A percentile compares a stretch with the other conserved stretches of the same genome.
phyloP scores from a whole-genome alignment of 2,113 vertebrate genomes.

The Chionodraco myersi region DNA sequence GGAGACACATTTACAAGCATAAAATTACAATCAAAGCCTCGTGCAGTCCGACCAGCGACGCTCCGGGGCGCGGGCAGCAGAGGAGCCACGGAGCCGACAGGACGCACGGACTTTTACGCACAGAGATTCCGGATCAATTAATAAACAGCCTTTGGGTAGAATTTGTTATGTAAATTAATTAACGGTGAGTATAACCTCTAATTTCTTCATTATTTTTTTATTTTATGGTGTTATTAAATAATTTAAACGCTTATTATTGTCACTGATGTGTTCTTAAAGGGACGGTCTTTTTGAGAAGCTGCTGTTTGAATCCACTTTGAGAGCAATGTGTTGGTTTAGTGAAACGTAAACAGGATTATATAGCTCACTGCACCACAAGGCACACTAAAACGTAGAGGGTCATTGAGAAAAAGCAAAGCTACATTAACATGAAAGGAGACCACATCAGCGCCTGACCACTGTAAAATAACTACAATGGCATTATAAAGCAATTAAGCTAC shows the following conservation, averaged over 20 bases:
- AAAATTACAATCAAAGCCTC: constrained; percentile 72
- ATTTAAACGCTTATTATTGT: not conserved
- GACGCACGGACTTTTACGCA: constrained; percentile 64
- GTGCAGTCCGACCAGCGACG: constrained; percentile 51
- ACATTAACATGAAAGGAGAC: constrained; percentile 66
- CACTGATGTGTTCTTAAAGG: constrained; percentile 1
- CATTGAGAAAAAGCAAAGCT: constrained; percentile 39
- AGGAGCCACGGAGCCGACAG: constrained; percentile 33
- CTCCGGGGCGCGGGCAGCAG: constrained; percentile 40
- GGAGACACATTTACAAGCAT: constrained; percentile 70
- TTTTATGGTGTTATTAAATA: constrained; percentile 7
- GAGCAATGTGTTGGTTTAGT: constrained; percentile 31
- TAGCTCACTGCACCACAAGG: constrained; percentile 22
- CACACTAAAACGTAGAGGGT: constrained; percentile 38
- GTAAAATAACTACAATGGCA: constrained; percentile 74
- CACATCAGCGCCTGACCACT: constrained; percentile 60
- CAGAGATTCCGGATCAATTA: constrained; percentile 34
- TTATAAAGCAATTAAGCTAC: constrained; percentile 84
- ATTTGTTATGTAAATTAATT: constrained; percentile 25
- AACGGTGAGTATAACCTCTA: constrained; percentile 62
- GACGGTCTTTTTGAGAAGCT: not conserved
- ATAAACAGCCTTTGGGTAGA: not conserved
- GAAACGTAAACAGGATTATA: constrained; percentile 32
- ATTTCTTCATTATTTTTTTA: not conserved
- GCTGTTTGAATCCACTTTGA: constrained; percentile 33